Percentiles rank a stretch among this genome's conserved stretches.
Conservation (phyloP, 2,797 vertebrate species). For the Simalia tracyae region DNA sequence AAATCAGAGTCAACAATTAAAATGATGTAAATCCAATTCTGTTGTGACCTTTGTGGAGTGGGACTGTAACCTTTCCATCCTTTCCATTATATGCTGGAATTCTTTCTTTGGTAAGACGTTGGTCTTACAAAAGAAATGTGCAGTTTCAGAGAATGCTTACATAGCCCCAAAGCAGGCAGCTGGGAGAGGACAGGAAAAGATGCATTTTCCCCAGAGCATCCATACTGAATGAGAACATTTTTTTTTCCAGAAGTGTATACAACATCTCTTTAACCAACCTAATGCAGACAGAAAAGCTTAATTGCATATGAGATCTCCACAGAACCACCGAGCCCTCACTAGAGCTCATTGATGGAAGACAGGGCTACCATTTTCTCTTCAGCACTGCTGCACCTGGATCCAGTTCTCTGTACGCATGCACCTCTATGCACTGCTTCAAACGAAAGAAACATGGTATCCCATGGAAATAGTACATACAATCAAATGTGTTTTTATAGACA, state of each 20-base stretch:
- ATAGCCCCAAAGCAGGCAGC: background rate
- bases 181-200: background rate
- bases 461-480: background rate
- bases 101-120: slow-evolving; percentile 19
- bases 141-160: background rate
- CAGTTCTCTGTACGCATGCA: background rate
- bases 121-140: slow-evolving; percentile 19
- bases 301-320: slow-evolving; percentile 13
- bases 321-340: background rate
- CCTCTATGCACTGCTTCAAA: background rate
- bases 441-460: background rate
- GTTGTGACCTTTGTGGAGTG: slow-evolving; percentile 15
- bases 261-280: slow-evolving; percentile 40
- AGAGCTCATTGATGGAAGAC: background rate
- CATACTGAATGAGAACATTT: slow-evolving; percentile 41
- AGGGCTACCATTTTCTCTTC: background rate
- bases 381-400: background rate
- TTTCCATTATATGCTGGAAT: slow-evolving; percentile 51
- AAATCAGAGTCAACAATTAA: slow-evolving; percentile 50
- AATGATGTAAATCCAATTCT: slow-evolving; percentile 50
- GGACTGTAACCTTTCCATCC: slow-evolving; percentile 45
- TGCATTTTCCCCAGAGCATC: slow-evolving; percentile 40
- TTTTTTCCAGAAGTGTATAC: background rate
- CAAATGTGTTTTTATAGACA: background rate
- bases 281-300: slow-evolving; percentile 37